Conservation (phyloP, 2,113 vertebrate species). For the Ptyas mucosa region DNA sequence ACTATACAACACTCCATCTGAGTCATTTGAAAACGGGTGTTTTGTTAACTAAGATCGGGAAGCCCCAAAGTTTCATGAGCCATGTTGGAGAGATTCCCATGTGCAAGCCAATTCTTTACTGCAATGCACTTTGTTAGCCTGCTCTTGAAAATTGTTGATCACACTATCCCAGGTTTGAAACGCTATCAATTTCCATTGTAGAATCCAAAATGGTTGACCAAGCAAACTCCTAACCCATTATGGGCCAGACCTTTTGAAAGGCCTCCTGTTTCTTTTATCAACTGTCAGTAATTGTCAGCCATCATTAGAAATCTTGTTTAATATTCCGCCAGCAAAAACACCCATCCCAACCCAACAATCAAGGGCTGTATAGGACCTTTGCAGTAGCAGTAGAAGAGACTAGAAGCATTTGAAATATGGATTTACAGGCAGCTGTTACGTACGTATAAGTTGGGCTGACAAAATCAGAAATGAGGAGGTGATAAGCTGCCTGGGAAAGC, state of each 20-base stretch:
- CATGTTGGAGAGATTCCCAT: not conserved
- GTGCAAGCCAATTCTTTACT: not conserved
- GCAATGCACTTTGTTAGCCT: not conserved
- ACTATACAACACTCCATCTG: fast-evolving
- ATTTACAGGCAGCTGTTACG: too few relatives aligned
- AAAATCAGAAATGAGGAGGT: too few relatives aligned
- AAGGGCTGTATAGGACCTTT: not conserved
- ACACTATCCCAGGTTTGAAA: not conserved
- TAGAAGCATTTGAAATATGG: too few relatives aligned
- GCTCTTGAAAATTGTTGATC: not conserved
- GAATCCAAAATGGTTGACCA: not conserved
- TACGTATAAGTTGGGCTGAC: too few relatives aligned
- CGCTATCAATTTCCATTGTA: not conserved
- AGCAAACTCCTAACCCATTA: not conserved
- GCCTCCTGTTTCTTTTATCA: not conserved
- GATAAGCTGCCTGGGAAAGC: too few relatives aligned
- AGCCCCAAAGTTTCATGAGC: not conserved
- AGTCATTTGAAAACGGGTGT: not conserved
- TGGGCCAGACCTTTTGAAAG: not conserved
- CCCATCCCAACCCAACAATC: not conserved
- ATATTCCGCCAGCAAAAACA: not conserved
- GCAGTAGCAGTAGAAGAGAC: not conserved
- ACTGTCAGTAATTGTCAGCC: not conserved
- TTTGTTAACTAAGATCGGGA: not conserved
- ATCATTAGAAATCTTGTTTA: not conserved